Evolutionary conservation across 1,140 invertebrate genomes (phyloP), one percentile per base, ranked within the genome.

Genomic region (Capitella teleta): DNA sequence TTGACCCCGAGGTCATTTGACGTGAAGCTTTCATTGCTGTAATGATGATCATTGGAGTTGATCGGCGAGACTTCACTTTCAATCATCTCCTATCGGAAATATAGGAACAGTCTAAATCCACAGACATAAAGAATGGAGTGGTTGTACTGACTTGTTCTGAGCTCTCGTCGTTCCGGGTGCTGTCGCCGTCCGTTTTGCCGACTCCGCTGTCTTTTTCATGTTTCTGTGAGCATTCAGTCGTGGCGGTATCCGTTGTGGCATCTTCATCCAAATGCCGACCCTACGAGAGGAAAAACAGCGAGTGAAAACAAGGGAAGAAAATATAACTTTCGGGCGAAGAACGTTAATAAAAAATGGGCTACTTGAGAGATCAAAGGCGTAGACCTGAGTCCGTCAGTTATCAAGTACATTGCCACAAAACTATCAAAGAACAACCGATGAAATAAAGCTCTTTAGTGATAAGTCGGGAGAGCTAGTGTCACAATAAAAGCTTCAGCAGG

Each of bases 191-290:
- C n/a, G 67, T 72, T 3, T 65, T 56, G 1, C 66, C 70, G n/a
- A 71, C 65, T 32, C 68, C 70, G 42, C 68, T 72, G 52, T 72
- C 70, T 57, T 72, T 72, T 44, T 72, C 70, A 30, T 69, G 66
- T 53, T 64, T 66, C 34, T 67, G 61, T 3, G 62, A 66, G 47
- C 66, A 65, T 52, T 67, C 63, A 28, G 67, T 69, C 8, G 65
- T 67, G n/a, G 58, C 67, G 19, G 67, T 69, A 44, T 69, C 65
- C 23, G 67, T 67, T n/a, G 65, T 69, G 2, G 62, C 65, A n/a
- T 65, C 67, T 53, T 69, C 67, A 50, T 68, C 67, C 49, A n/a
- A n/a, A n/a, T n/a, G n/a, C n/a, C n/a, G n/a, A n/a, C n/a, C n/a
- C n/a, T n/a, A n/a, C n/a, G n/a, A n/a, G n/a, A n/a, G n/a, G n/a